Conservation (phyloP, 2,797 vertebrate genomes). For the Garrulus glandarius region DNA sequence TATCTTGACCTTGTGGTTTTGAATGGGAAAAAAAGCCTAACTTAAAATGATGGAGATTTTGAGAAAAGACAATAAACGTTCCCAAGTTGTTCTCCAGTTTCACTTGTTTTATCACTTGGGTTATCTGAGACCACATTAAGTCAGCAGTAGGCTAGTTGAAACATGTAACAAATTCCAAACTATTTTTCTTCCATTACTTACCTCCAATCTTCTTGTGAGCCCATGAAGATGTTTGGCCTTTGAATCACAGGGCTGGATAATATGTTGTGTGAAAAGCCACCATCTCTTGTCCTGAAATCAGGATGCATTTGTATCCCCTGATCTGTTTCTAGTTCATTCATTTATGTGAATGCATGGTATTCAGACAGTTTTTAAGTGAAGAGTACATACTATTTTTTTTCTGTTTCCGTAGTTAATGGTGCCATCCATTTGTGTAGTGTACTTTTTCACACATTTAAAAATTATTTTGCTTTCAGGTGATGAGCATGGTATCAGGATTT, state of each 20-base stretch:
- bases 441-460: no score
- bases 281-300: neutral
- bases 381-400: neutral
- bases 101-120: neutral
- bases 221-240: fast-evolving
- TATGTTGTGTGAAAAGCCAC: neutral
- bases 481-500: constrained; percentile 95
- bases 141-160: neutral
- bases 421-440: neutral
- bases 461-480: constrained; percentile 77
- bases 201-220: neutral
- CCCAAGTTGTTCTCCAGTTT: neutral
- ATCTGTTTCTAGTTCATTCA: neutral
- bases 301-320: neutral
- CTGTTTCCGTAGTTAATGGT: neutral
- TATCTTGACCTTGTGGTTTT: neutral
- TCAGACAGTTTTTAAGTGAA: neutral
- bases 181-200: neutral
- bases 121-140: neutral
- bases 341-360: neutral
- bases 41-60: neutral
- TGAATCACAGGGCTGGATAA: neutral
- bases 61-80: neutral
- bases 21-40: neutral
- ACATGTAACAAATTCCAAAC: neutral